Base-by-base conservation (phyloP, 2,113 vertebrate species). In the Oreochromis niloticus region DNA sequence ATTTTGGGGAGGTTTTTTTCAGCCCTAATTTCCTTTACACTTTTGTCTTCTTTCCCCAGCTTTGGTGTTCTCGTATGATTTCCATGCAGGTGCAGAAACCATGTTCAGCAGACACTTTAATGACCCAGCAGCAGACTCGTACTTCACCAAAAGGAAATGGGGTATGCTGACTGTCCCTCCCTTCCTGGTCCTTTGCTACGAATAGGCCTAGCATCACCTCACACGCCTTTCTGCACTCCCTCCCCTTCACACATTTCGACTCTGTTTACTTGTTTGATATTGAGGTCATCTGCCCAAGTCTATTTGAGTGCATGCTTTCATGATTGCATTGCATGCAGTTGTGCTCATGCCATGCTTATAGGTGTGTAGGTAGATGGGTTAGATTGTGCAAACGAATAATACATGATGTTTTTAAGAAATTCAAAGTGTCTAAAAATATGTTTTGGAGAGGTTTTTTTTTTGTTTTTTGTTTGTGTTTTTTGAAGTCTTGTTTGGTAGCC, bases 41-140 rank as follows among this genome's bases (percentile, higher is more conserved):
- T 32, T 27, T n/a, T 55, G 34, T 84, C 22, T 83, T 50, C 7
- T 84, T 48, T 68, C 11, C 48, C 19, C 73, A 99, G 99, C 99
- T 19, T 96, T 99, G 95, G 98, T 99, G 90, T 99, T 99, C 96
- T 99, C 98, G 2, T 99, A 99, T 80, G 99, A 99, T 95, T 99
- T 99, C 95, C 98, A 99, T 82, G 98, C 99, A 90, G 98, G 98
- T 93, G 98, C 98, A 88, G 99, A 99, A 93, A 99, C 99, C 41
- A 97, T 99, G 98, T 99, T 98, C 97, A 98, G 97, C 97, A 97
- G 98, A 93, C 99, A 99, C 93, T 99, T 99, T 95, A 99, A 98
- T 88, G 98, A 99, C 89, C 98, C 99, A 17, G 97, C 97, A 84
- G 98, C 99, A 63, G 99, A 99, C 94, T 98, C 97, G 50, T 99